Evolutionary conservation across 2,888 invertebrate species (phyloP), one percentile per base, ranked within the genome.

Genomic region (Serrognathus titanus): DNA sequence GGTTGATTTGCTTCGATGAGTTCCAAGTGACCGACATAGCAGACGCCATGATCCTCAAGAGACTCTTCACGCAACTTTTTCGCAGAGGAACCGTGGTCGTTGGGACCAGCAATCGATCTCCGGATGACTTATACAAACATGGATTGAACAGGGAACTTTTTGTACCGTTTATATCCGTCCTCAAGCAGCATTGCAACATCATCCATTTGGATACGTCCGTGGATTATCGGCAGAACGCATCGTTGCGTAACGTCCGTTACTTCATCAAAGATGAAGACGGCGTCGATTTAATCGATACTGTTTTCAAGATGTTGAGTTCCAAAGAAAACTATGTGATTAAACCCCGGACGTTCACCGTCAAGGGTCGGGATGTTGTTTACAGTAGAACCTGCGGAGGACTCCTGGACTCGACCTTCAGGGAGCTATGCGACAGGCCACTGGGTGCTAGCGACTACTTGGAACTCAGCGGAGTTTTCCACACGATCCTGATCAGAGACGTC

Each of bases 1-100:
- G 94, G 93, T 81, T 98, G 31, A 86, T 98, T 60, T 98, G 98
- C 78, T 96, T 98, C 78, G 98, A 98, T 81, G 98, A 97, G 79
- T 97, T 97, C 81, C 97, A 99, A 85, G 96, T 96, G 12, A 98
- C 98, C 51, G 98, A 99, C 77, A 96, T 99, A 72, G 99, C 95
- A 10, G 99, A 99, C 84, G 99, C 99, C 1, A 98, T 99, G 98
- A 92, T 99, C 71, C 80, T 99, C 55, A 98, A 97, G 78, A 83
- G 96, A 51, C 82, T 99, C 40, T 99, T 99, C 71, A 95, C 94
- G 0, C 90, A 94, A 73, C 81, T 99, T 1, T 99, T 97, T 80
- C 84, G 89, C 61, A 86, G 87, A 72, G 97, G 98, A 20, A 89
- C 95, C 65, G 88, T 98, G 54, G 88, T 98, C 49, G 85, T 99